Conservation (phyloP, 2,888 invertebrate species). For the Brenthis daphne region DNA sequence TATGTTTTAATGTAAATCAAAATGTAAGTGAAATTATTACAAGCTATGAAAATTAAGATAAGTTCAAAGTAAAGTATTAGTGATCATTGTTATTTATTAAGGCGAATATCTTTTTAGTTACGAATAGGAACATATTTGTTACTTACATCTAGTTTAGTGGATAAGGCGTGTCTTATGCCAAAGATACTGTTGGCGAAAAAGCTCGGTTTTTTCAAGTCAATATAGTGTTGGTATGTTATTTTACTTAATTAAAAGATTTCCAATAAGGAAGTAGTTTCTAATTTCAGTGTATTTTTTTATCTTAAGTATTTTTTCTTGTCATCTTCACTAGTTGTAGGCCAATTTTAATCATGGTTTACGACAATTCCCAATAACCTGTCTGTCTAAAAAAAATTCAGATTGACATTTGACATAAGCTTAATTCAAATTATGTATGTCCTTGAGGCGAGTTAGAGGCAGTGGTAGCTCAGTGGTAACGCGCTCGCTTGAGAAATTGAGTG, state of each 20-base stretch:
- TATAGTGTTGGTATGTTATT: conserved; percentile 12
- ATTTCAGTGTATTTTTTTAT: too few species aligned
- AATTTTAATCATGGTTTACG: too few species aligned
- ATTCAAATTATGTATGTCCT: too few species aligned
- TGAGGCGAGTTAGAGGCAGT: too few species aligned
- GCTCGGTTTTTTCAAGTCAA: conserved; percentile 16
- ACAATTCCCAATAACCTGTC: conserved; percentile 3
- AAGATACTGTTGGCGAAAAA: conserved; percentile 23
- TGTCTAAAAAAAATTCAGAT: background rate
- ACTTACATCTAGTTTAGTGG: conserved; percentile 24
- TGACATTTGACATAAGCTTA: background rate
- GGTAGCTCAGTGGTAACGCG: too few species aligned
- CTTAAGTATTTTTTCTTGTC: too few species aligned
- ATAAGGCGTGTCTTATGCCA: conserved; percentile 29
- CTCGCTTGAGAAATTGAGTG: too few species aligned
- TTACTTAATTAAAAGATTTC: conserved; percentile 3
- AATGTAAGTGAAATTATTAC: too few species aligned
- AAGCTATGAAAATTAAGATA: too few species aligned
- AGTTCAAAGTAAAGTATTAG: background rate
- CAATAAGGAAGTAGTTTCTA: background rate
- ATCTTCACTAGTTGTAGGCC: too few species aligned
- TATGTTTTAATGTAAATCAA: too few species aligned
- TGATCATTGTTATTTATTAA: conserved; percentile 2
- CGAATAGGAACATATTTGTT: conserved; percentile 16
- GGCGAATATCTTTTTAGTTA: conserved; percentile 4